Evolutionary conservation across 1,140 invertebrate genomes (phyloP), one percentile per base, ranked within the genome.

Genomic region (Chelonus insularis): DNA sequence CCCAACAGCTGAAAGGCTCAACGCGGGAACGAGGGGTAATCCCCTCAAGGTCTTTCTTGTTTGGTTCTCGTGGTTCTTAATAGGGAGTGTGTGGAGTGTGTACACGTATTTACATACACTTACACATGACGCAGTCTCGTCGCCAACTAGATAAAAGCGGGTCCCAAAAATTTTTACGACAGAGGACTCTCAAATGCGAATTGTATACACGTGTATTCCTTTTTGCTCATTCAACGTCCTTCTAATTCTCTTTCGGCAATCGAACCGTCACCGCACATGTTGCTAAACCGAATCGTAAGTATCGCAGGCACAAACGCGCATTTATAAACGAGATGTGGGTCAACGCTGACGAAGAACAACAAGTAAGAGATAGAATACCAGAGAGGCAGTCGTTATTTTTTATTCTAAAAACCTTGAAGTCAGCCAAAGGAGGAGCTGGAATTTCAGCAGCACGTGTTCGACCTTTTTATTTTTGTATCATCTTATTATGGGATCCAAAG

Each of bases 381-480:
- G 12, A 43, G 14, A 18, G 41, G 16, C 12, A 43, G 12, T 43
- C 41, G 41, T 56, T 48, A 39, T 52, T 62, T 43, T 43, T 66
- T 64, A 65, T 64, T 71, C 65, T 62, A 47, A 41, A 58, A 60
- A 64, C 64, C 61, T 62, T 66, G 57, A 65, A 51, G 60, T 23
- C 18, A 25, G 7, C 16, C 52, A 52, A 9, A 39, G 48, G 47
- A 57, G 47, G 20, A 18, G 34, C 3, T 48, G 54, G 43, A 29
- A 51, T 56, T 56, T 60, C 34, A 39, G 14, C 25, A n/a, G 43
- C 64, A 70, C 68, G 64, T 66, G 69, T 67, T 66, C 51, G 50
- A 57, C 57, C 60, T 64, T 59, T 62, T 68, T 67, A 63, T 63
- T 63, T 63, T 63, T 57, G 48, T 54, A 52, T 54, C 41, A 32